Base-by-base conservation (phyloP, 2,113 vertebrate species). In the Ammodytes dubius region DNA sequence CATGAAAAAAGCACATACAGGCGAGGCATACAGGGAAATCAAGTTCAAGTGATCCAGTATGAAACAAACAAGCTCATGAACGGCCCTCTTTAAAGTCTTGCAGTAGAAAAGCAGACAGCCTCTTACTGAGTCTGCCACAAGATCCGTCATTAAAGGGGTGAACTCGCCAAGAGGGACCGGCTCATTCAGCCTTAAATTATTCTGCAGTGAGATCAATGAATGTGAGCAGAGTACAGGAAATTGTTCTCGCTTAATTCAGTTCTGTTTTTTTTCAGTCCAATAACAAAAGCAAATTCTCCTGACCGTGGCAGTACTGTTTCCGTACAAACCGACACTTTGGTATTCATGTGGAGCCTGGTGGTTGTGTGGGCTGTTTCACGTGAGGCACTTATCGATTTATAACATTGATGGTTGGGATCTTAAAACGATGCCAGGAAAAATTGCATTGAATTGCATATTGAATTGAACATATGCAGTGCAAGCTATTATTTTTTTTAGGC, bases 141-240 rank as follows among this genome's bases (percentile, higher is more conserved):
- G 61, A 64, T 69, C 73, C 64, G 60, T 83, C 60, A 78, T 79
- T 74, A 77, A 78, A 71, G 27, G 17, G 9, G 17, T 37, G 75
- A 81, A 77, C 68, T 79, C 37, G 57, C 64, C 54, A 10, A 87
- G 76, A 74, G 40, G 50, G 71, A 75, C 72, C 39, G 12, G 63
- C 82, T 83, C 75, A 54, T 91, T 93, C 73, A 79, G 58, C 66
- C 87, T 87, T 74, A 82, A 86, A 85, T 89, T 68, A 78, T 86
- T 89, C 84, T 85, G 79, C 79, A 85, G 68, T 5, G 50, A 61
- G 78, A 89, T 91, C 86, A 88, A 87, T 90, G 72, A 86, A 60
- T 52, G 79, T n/a, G 60, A 77, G 79, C 76, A 54, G 74, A 85
- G 83, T 56, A 60, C 81, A 88, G 84, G 84, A 86, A 91, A 82